These are phyloP conservation scores for Scytalopus superciliaris DNA, from an alignment of 2,113 vertebrate species.

Conservation along the genomic window DNA sequence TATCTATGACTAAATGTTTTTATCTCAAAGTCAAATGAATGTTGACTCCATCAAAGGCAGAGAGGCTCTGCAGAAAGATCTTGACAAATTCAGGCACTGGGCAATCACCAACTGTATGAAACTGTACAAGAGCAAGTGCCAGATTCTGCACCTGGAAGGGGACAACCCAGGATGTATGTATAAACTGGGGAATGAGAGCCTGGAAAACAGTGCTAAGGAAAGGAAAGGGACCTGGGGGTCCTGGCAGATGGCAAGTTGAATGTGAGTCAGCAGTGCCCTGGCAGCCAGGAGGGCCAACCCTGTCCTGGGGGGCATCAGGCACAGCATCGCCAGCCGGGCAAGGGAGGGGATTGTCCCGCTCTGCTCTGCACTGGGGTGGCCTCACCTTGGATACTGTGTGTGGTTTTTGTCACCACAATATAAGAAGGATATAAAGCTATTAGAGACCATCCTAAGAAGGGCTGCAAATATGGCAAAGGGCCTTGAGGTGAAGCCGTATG, in stretches of 20 bases:
- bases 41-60: neutral
- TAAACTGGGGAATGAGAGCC: neutral
- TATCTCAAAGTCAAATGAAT: neutral
- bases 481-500: neutral
- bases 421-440: neutral
- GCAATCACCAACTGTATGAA: neutral
- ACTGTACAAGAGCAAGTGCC: neutral
- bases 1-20: neutral
- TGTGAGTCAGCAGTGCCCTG: neutral
- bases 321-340: neutral
- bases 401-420: neutral
- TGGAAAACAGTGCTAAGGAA: neutral
- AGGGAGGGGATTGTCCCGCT: neutral
- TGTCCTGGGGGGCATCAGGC: neutral
- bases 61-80: neutral
- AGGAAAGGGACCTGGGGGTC: neutral
- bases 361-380: neutral
- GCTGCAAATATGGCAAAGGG: neutral
- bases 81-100: neutral
- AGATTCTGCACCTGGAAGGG: neutral
- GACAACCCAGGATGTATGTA: neutral
- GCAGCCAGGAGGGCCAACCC: neutral
- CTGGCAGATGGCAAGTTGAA: neutral
- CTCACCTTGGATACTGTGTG: neutral
- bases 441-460: neutral